These are phyloP conservation scores for Rhodophaea formosa DNA, from an alignment of 2,888 invertebrate genomes.

Conservation along the genomic window DNA sequence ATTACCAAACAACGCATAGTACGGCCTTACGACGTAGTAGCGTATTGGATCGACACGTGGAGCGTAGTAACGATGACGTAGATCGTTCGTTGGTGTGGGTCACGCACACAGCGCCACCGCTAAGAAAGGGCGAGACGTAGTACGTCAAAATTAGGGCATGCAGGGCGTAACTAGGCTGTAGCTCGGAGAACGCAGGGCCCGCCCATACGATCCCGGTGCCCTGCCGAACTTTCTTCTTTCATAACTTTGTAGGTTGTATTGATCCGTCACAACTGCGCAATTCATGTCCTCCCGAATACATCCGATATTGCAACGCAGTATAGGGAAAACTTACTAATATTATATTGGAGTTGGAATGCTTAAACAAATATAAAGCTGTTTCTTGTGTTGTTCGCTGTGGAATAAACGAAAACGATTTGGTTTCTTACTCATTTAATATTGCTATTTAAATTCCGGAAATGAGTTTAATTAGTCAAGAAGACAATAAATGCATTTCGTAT, in stretches of 20 bases:
- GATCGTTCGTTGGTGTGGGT: constrained; percentile 24
- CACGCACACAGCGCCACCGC: constrained; percentile 53
- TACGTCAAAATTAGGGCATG: constrained; percentile 79
- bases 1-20: constrained; percentile 17
- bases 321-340: constrained; percentile 36
- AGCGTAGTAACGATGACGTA: constrained; percentile 19
- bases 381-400: neutral
- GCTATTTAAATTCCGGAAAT: neutral
- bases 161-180: constrained; percentile 79
- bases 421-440: neutral
- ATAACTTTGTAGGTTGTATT: constrained; percentile 78
- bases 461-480: neutral
- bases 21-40: constrained; percentile 8
- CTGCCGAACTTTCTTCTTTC: constrained; percentile 79
- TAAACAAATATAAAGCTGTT: constrained; percentile 19
- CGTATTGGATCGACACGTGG: constrained; percentile 13
- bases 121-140: constrained; percentile 53
- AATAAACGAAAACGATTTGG: neutral
- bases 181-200: constrained; percentile 69
- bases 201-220: constrained; percentile 74
- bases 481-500: neutral
- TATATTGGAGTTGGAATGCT: constrained; percentile 19
- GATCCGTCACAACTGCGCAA: constrained; percentile 79
- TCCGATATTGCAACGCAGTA: constrained; percentile 54
- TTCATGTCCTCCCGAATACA: constrained; percentile 67